Conservation (phyloP, 2,888 invertebrate species). For the Sarcophaga rosellei region DNA sequence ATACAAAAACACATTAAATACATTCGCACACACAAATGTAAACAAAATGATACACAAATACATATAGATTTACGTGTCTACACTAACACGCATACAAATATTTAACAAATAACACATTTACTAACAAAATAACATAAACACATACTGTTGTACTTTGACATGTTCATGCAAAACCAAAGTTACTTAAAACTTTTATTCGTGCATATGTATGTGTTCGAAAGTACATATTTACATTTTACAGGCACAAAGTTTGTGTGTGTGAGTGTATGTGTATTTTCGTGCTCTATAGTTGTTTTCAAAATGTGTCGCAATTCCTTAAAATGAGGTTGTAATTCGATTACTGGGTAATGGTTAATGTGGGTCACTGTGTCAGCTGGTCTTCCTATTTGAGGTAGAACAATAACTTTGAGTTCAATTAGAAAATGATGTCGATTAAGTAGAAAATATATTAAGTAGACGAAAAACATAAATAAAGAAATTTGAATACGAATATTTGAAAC, state of each 20-base stretch:
- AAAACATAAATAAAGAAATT: neutral
- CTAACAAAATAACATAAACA: neutral
- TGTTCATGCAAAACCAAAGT: neutral
- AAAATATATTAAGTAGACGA: neutral
- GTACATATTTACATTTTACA: no score
- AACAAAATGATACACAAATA: neutral
- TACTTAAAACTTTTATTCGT: neutral
- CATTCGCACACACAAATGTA: neutral
- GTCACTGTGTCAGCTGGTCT: neutral
- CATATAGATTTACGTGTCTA: neutral
- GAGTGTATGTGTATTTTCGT: neutral
- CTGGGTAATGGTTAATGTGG: neutral
- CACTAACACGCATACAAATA: neutral
- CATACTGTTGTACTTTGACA: neutral
- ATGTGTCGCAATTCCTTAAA: neutral
- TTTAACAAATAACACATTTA: conserved; percentile 17
- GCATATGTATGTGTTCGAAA: no score
- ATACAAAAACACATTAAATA: neutral
- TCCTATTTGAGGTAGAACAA: no score
- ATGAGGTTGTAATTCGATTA: neutral
- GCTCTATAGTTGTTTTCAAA: neutral
- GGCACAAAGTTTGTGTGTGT: neutral
- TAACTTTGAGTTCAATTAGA: conserved; percentile 10
- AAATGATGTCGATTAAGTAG: neutral
- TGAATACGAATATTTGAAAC: no score